These are phyloP conservation scores for Thecophora atra DNA, from an alignment of 2,888 invertebrate genomes.

Conservation along the genomic window DNA sequence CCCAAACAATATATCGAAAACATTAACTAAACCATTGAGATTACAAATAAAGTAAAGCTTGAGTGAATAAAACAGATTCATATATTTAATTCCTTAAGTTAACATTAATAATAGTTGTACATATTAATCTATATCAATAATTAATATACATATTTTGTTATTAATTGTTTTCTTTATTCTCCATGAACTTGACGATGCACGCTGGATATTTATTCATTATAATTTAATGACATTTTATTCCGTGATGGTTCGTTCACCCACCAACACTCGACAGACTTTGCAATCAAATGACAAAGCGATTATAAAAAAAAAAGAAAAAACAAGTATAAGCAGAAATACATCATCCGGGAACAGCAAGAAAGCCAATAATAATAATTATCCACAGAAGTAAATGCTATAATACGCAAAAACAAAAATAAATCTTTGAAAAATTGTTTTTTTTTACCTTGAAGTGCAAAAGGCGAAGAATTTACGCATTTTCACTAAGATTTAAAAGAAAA, in stretches of 20 bases:
- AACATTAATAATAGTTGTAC: no score
- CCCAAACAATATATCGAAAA: no score
- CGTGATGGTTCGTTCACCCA: slow-evolving; percentile 42
- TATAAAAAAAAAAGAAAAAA: slow-evolving; percentile 5
- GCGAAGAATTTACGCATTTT: slow-evolving; percentile 27
- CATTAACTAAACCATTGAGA: no score
- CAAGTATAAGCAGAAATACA: slow-evolving; percentile 6
- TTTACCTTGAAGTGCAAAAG: slow-evolving; percentile 21
- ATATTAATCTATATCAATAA: no score
- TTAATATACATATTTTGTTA: no score
- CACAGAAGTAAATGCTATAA: neutral
- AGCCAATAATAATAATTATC: neutral
- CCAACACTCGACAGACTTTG: slow-evolving; percentile 22
- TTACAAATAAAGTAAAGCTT: no score
- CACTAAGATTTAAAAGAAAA: slow-evolving; percentile 21
- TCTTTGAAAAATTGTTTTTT: neutral
- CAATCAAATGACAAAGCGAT: slow-evolving; percentile 32
- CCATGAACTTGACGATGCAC: slow-evolving; percentile 57
- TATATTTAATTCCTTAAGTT: no score
- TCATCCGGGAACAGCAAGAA: slow-evolving; percentile 8
- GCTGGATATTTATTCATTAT: slow-evolving; percentile 55
- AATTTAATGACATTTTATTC: slow-evolving; percentile 36
- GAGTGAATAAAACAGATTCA: no score
- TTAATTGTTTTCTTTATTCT: neutral
- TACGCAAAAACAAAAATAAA: slow-evolving; percentile 18